A percentile compares a stretch with the other conserved stretches of the same genome.
Evolutionary conservation across 2,888 invertebrate genomes (phyloP).

Genomic region (Apodemia hepburni): DNA sequence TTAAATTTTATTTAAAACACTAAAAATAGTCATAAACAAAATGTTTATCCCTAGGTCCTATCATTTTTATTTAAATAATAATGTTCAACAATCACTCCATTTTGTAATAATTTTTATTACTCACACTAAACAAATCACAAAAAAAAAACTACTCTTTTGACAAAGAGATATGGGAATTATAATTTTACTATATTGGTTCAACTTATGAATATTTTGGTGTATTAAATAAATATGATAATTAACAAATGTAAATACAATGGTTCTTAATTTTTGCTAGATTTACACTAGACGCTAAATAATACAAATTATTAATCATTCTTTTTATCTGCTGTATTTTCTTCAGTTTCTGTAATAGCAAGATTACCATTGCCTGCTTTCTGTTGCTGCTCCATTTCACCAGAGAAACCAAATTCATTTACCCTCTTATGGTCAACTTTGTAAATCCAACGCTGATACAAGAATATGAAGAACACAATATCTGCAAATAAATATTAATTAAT

Average conservation of each 20-base stretch:
- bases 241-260: background rate
- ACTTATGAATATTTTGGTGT: background rate
- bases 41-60: constrained; percentile 4
- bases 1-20: background rate
- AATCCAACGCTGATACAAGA: constrained; percentile 99
- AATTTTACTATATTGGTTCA: background rate
- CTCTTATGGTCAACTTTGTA: constrained; percentile 97
- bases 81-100: constrained; percentile 1
- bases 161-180: background rate
- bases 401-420: constrained; percentile 99
- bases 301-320: constrained; percentile 62
- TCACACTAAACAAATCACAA: constrained; percentile 2
- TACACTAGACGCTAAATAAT: constrained; percentile 3
- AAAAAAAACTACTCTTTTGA: background rate
- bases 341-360: constrained; percentile 55
- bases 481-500: constrained; percentile 45
- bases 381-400: constrained; percentile 91
- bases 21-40: constrained; percentile 2
- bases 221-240: background rate
- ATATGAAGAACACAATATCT: constrained; percentile 99
- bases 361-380: constrained; percentile 54
- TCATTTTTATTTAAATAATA: background rate
- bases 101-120: constrained; percentile 3
- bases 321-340: constrained; percentile 53
- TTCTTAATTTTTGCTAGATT: constrained; percentile 1